phyloP scores from a whole-genome alignment of 35 echinoderm and acorn worm species.

The Anneissia japonica region DNA sequence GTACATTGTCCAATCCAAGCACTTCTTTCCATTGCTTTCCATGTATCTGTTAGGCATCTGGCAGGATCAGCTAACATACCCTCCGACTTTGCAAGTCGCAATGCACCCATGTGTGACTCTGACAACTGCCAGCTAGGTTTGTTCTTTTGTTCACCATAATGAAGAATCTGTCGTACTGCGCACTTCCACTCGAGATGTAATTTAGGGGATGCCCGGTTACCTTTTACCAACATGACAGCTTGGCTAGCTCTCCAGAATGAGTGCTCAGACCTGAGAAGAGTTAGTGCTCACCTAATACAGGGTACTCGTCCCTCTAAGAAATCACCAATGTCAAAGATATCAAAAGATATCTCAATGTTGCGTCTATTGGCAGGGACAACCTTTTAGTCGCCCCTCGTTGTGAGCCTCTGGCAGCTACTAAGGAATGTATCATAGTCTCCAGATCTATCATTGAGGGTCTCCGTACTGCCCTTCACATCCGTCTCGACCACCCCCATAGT shows the following conservation, averaged over 20 bases:
- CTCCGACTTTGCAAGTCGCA: background rate
- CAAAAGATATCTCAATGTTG: background rate
- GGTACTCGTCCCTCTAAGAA: background rate
- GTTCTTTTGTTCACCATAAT: background rate
- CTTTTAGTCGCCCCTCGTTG: background rate
- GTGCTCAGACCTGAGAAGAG: background rate
- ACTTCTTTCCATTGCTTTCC: background rate
- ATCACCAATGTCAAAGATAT: too few relatives aligned
- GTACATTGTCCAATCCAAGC: background rate
- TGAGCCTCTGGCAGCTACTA: background rate
- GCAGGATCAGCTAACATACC: background rate
- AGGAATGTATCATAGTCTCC: background rate
- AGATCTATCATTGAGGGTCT: background rate
- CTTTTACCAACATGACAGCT: background rate
- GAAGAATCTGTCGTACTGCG: background rate
- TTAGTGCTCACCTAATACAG: background rate
- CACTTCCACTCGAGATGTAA: background rate
- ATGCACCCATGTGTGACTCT: background rate
- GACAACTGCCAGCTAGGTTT: background rate
- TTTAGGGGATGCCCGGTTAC: background rate
- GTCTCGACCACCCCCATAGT: conserved; percentile 39
- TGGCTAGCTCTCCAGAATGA: background rate
- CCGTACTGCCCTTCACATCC: conserved; percentile 41
- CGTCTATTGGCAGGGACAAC: background rate
- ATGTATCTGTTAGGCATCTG: background rate